phyloP scores from a whole-genome alignment of 37 sponge, comb jelly and placozoan species.

The Eunapius fragilis region DNA sequence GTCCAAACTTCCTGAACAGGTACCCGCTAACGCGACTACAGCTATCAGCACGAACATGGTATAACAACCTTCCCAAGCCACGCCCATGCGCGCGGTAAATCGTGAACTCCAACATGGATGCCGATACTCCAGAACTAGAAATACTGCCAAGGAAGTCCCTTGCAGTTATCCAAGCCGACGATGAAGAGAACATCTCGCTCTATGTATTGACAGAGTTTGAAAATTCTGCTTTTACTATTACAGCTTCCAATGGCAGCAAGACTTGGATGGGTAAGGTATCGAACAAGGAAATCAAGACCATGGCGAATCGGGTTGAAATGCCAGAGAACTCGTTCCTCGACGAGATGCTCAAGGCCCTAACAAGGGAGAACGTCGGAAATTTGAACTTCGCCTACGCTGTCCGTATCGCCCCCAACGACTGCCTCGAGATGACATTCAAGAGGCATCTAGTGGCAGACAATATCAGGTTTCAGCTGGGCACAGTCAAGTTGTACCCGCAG shows the following conservation, averaged over 20 bases:
- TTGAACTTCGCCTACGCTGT: slow-evolving; percentile 31
- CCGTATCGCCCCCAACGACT: not conserved
- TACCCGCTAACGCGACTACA: not conserved
- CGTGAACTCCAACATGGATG: not conserved
- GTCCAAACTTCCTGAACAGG: not conserved
- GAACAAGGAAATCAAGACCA: not conserved
- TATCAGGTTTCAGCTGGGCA: slow-evolving; percentile 62
- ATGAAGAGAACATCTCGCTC: slow-evolving; percentile 10
- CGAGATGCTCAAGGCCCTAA: slow-evolving; percentile 47
- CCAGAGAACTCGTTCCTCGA: not conserved
- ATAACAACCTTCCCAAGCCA: no score
- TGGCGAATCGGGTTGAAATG: slow-evolving; percentile 30
- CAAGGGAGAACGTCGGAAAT: slow-evolving; percentile 1
- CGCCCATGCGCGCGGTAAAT: no score
- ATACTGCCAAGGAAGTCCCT: not conserved
- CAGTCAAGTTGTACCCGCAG: slow-evolving; percentile 14
- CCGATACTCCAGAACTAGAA: not conserved
- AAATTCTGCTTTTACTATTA: slow-evolving; percentile 9
- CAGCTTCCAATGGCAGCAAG: slow-evolving; percentile 25
- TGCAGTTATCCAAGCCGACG: slow-evolving; percentile 38
- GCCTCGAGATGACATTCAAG: slow-evolving; percentile 65
- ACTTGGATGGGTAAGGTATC: slow-evolving; percentile 44
- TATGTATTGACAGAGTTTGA: slow-evolving; percentile 25
- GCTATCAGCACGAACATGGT: not conserved
- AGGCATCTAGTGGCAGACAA: slow-evolving; percentile 48